Evolutionary conservation across 1,140 invertebrate genomes (phyloP).

Genomic region (Hestina assimilis): DNA sequence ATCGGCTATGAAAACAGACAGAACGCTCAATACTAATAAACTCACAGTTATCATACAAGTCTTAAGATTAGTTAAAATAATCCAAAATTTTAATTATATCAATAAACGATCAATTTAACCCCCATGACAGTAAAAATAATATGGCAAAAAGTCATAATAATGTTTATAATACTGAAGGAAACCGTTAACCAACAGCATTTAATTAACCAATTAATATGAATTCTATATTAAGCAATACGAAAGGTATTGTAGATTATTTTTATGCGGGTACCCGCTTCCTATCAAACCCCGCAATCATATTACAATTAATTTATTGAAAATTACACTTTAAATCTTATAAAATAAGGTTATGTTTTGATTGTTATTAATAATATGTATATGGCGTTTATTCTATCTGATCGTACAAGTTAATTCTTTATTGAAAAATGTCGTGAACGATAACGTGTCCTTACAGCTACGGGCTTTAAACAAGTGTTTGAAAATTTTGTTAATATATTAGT

Average conservation of each 20-base stretch:
- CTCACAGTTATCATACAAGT: too few species aligned
- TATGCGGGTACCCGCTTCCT: slow-evolving; percentile 55
- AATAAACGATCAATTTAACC: too few species aligned
- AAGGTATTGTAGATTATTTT: slow-evolving; percentile 51
- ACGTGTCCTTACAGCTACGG: slow-evolving; percentile 34
- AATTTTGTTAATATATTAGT: slow-evolving; percentile 14
- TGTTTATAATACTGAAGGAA: slow-evolving; percentile 25
- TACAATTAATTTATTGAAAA: slow-evolving; percentile 20
- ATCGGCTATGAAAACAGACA: too few species aligned
- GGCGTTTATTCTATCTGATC: too few species aligned
- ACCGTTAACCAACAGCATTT: slow-evolving; percentile 61
- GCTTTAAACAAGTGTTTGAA: too few species aligned
- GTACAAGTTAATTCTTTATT: slow-evolving; percentile 34
- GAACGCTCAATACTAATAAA: too few species aligned
- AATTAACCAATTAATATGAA: slow-evolving; percentile 63
- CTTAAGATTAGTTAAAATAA: too few species aligned
- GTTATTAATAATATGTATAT: slow-evolving; percentile 22
- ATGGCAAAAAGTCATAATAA: neutral
- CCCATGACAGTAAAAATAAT: neutral
- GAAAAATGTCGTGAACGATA: slow-evolving; percentile 42
- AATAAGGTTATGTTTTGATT: slow-evolving; percentile 15
- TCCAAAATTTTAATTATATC: too few species aligned
- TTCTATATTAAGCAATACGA: slow-evolving; percentile 55
- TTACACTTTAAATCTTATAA: slow-evolving; percentile 21
- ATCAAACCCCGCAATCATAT: neutral